Evolutionary conservation across 2,113 vertebrate species (phyloP).

Genomic region (Prochilodus magdalenae): DNA sequence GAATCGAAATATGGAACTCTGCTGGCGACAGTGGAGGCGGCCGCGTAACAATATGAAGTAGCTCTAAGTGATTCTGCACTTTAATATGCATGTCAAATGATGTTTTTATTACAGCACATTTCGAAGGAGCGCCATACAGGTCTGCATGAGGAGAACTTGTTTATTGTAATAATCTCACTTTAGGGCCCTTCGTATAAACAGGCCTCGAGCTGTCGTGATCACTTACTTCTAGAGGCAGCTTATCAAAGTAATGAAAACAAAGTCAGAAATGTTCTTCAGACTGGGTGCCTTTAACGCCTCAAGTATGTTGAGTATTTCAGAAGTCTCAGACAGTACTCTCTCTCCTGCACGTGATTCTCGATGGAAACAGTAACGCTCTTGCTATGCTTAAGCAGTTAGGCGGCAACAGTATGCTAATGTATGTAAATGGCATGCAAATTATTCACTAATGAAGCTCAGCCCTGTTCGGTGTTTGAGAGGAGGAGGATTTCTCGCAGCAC

Average conservation of each 20-base stretch:
- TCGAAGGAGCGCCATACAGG: neutral
- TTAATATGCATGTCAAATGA: conserved; percentile 37
- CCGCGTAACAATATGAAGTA: conserved; percentile 12
- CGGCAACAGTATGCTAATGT: conserved; percentile 43
- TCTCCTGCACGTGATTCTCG: conserved; percentile 7
- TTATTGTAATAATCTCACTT: conserved; percentile 29
- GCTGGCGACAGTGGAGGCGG: neutral
- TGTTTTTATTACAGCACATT: conserved; percentile 28
- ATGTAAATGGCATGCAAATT: conserved; percentile 58
- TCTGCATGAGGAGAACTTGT: neutral
- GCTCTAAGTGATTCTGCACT: conserved; percentile 21
- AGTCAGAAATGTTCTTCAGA: conserved; percentile 3
- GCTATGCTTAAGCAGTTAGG: conserved; percentile 20
- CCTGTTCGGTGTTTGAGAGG: conserved; percentile 18
- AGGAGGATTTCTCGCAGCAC: conserved; percentile 9
- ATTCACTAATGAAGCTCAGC: conserved; percentile 49
- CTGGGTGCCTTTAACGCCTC: neutral
- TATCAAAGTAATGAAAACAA: conserved; percentile 42
- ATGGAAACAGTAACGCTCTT: conserved; percentile 8
- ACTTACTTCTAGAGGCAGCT: conserved; percentile 10
- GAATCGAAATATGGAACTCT: conserved; percentile 21
- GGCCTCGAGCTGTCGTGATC: conserved; percentile 6
- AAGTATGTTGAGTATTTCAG: neutral
- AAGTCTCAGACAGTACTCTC: neutral
- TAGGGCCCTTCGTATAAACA: conserved; percentile 7